Evolutionary conservation across 1,140 invertebrate genomes (phyloP), one percentile per base, ranked within the genome.

Genomic region (Drosophila trapezifrons): DNA sequence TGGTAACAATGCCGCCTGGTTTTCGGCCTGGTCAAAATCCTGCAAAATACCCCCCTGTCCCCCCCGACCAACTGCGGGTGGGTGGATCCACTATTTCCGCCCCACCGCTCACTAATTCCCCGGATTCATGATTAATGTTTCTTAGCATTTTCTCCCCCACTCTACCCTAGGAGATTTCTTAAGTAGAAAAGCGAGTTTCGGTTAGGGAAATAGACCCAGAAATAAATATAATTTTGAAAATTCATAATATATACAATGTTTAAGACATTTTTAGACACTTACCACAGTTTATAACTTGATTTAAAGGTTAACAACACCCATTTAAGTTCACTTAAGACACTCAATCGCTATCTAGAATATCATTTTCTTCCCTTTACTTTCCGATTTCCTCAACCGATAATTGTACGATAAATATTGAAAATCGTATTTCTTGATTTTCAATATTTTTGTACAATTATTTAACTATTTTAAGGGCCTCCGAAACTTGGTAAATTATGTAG

Each of bases 111-210:
- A 63, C 29, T 66, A 66, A 66, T 66, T 67, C 62, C 62, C 57
- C 13, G 37, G 17, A 40, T 49, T 38, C 51, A 47, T 81, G 78
- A 81, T 81, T 81, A 81, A 81, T 81, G 78, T 63, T 66, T n/a
- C 29, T 38, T 47, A 17, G 45, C n/a, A 45, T 57, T 43, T 55
- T 18, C 17, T 22, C 8, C 5, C 13, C 1, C 22, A 10, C 1
- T 18, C 12, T 25, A 51, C 22, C 27, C 9, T n/a, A 20, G 22
- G 2, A 51, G 27, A 3, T 32, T 40, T 62, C 42, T 22, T 6
- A 65, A 62, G 62, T 62, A 13, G 56, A 32, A 64, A 64, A 18
- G 29, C n/a, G 13, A 32, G 37, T 51, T 51, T 51, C 2, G 7
- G 4, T 0, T 8, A 60, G 8, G 27, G 18, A 58, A 58, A 37